Conservation (phyloP, 1,140 invertebrate species). For the Trachymyrmex cornetzi region DNA sequence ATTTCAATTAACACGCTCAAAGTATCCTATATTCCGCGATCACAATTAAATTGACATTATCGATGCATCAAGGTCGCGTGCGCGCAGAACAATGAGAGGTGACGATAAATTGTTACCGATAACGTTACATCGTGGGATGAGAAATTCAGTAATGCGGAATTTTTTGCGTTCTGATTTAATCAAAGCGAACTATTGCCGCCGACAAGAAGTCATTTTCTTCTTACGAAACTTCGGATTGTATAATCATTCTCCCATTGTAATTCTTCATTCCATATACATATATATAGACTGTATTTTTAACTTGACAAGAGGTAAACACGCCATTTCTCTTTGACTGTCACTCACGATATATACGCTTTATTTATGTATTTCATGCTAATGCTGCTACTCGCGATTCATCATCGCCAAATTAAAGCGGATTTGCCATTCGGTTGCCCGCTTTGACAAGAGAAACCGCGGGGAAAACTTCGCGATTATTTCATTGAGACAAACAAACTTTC, state of each 20-base stretch:
- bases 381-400: background rate
- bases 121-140: constrained; percentile 46
- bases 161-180: constrained; percentile 25
- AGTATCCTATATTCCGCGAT: constrained; percentile 34
- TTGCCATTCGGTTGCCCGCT: background rate
- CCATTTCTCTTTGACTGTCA: background rate
- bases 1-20: constrained; percentile 21
- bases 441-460: background rate
- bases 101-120: constrained; percentile 38
- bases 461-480: constrained; percentile 20
- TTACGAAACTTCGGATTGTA: constrained; percentile 43
- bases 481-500: background rate
- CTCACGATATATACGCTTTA: background rate
- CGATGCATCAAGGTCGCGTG: constrained; percentile 55
- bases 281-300: background rate
- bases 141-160: constrained; percentile 44
- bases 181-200: background rate
- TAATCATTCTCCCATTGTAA: constrained; percentile 27
- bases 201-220: constrained; percentile 17
- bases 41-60: constrained; percentile 52
- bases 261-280: background rate
- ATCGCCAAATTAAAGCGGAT: background rate
- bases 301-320: background rate
- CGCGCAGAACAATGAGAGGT: constrained; percentile 42
- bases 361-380: constrained; percentile 6